phyloP scores from a whole-genome alignment of 2,888 invertebrate species.

The Nymphalis urticae region DNA sequence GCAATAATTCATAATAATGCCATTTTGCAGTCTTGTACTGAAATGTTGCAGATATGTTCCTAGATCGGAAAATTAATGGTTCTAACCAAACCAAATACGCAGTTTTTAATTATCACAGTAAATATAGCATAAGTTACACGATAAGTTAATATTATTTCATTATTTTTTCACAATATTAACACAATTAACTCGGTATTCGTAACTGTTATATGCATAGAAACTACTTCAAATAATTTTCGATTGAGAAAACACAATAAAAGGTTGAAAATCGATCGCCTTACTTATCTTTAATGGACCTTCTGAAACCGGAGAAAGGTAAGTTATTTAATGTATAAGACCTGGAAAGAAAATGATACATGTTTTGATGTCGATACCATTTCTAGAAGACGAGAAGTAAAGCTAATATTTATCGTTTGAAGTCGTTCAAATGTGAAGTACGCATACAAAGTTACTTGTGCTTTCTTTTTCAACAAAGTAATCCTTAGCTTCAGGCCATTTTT shows the following conservation, averaged over 20 bases:
- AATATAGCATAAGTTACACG: too few relatives aligned
- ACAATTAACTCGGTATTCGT: too few relatives aligned
- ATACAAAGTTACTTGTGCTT: too few relatives aligned
- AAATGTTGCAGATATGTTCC: not conserved
- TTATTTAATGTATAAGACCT: not conserved
- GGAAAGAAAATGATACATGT: not conserved
- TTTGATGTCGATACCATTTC: not conserved
- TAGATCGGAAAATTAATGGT: not conserved
- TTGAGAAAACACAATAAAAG: not conserved
- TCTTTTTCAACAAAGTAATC: too few relatives aligned
- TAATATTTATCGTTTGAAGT: not conserved
- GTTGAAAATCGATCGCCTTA: not conserved
- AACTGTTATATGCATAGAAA: too few relatives aligned
- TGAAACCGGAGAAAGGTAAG: not conserved
- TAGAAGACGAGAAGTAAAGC: not conserved
- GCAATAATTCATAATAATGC: conserved; percentile 8
- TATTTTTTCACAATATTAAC: too few relatives aligned
- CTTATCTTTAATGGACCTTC: not conserved
- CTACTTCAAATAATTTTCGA: too few relatives aligned
- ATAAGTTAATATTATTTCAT: too few relatives aligned
- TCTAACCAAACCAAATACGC: too few relatives aligned
- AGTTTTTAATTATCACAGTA: too few relatives aligned
- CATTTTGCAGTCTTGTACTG: not conserved
- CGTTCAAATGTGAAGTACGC: too few relatives aligned
- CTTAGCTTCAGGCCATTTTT: too few relatives aligned